Percentiles rank a stretch among this genome's conserved stretches.
phyloP scores from a whole-genome alignment of 2,797 vertebrate species.

The Parauchenoglanis punctatus region DNA sequence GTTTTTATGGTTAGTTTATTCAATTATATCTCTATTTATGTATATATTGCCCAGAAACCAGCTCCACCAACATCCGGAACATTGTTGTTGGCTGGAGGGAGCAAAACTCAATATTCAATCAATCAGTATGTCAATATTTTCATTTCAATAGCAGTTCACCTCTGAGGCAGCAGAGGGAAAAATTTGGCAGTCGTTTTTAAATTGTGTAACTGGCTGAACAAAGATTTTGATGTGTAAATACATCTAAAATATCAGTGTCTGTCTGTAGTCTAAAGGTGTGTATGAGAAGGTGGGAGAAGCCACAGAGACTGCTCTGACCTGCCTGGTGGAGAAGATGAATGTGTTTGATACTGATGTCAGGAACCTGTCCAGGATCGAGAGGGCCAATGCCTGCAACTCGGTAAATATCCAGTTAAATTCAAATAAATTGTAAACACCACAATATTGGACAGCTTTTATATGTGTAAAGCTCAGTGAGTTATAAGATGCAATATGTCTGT shows the following conservation, averaged over 20 bases:
- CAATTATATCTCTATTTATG: background rate
- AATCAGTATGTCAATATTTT: background rate
- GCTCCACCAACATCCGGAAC: background rate
- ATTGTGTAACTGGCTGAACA: background rate
- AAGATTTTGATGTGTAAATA: background rate
- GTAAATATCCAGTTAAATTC: conserved; percentile 75
- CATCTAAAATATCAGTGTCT: background rate
- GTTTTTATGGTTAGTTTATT: background rate
- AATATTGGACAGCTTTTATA: background rate
- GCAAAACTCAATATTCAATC: background rate
- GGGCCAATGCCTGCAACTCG: conserved; percentile 93
- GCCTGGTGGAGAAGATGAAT: conserved; percentile 97
- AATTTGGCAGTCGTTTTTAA: background rate
- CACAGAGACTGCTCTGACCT: conserved; percentile 94
- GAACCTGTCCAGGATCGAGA: conserved; percentile 89
- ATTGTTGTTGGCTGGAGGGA: background rate
- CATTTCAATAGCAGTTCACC: background rate
- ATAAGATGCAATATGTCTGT: background rate
- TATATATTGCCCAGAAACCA: background rate
- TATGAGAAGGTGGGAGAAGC: conserved; percentile 97
- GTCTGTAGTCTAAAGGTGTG: conserved; percentile 85
- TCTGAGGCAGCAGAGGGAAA: background rate
- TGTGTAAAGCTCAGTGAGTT: background rate
- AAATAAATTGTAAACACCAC: background rate
- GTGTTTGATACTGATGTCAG: conserved; percentile 92